Evolutionary conservation across 1,140 invertebrate species (phyloP), one percentile per base, ranked within the genome.

Genomic region (Amphibalanus amphitrite): DNA sequence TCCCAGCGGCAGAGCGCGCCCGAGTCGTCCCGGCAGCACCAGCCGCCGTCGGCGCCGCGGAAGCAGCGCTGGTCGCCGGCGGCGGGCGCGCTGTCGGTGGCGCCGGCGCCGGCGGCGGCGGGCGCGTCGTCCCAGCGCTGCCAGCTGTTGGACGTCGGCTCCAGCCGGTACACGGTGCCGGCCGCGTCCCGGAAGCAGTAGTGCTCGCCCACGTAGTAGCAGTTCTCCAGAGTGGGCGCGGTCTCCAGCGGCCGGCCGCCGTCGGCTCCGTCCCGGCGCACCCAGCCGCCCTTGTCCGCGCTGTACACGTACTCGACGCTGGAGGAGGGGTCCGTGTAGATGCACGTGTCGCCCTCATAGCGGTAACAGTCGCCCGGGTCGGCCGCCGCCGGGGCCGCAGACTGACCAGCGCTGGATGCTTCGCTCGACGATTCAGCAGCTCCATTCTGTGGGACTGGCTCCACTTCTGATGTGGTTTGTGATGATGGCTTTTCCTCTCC

Each of bases 341-440:
- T 40, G 28, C 71, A 70, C n/a, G 47, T 59, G 20, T 72, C 71
- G 69, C 67, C 28, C 67, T 72, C 71, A 29, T 72, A 72, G n/a
- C 71, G 28, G 71, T 72, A 72, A n/a, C 71, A 72, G 17, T 72
- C 71, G 26, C 72, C 71, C n/a, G 71, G 6, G 28, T 38, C 15
- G 38, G 40, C 69, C 28, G 69, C 1, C 28, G 40, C 28, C 28
- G 10, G 40, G 17, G 28, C 69, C 10, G 40, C 69, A 70, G 69
- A n/a, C 33, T 38, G 33, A 4, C 4, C 4, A 6, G 33, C 4
- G 15, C 4, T 15, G 15, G 33, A 38, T 38, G 33, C 15, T 4
- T 38, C 33, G 33, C 4, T 15, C 15, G 33, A 4, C 15, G 4
- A 4, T 38, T 15, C 33, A 38, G 15, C 33, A 38, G 33, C 4